These are phyloP conservation scores for Antennarius striatus DNA, from an alignment of 2,113 vertebrate genomes.

Conservation along the genomic window DNA sequence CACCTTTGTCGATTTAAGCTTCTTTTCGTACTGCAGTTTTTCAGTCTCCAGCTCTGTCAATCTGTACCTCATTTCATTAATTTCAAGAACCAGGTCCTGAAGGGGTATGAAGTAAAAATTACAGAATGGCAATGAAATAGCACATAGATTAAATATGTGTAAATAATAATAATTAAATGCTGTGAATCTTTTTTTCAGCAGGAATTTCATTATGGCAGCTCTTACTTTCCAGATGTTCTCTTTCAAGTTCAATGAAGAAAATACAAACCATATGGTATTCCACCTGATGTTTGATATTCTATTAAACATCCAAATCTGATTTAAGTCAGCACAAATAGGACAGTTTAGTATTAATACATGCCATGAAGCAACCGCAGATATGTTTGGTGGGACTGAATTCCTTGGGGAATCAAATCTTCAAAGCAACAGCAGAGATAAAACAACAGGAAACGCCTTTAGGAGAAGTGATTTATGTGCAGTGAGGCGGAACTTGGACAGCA, in stretches of 20 bases:
- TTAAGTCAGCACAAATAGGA: not conserved
- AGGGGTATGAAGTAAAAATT: slow-evolving; percentile 1
- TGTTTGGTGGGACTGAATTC: slow-evolving; percentile 24
- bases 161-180: too few relatives aligned
- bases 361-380: not conserved
- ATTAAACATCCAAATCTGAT: not conserved
- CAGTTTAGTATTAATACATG: not conserved
- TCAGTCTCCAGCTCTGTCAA: slow-evolving; percentile 91
- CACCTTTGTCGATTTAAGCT: slow-evolving; percentile 94
- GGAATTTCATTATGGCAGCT: too few relatives aligned
- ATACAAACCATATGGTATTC: too few relatives aligned
- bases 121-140: not conserved
- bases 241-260: too few relatives aligned
- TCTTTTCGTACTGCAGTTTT: slow-evolving; percentile 92
- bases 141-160: not conserved
- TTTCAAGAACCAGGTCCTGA: slow-evolving; percentile 91
- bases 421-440: slow-evolving; percentile 41
- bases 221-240: too few relatives aligned
- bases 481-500: slow-evolving; percentile 53
- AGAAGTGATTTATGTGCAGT: slow-evolving; percentile 45
- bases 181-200: too few relatives aligned
- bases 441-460: slow-evolving; percentile 40
- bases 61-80: slow-evolving; percentile 88
- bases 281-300: not conserved
- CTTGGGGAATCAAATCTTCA: slow-evolving; percentile 15